These are phyloP conservation scores for Philonicus albiceps DNA, from an alignment of 2,888 invertebrate genomes.

Conservation along the genomic window DNA sequence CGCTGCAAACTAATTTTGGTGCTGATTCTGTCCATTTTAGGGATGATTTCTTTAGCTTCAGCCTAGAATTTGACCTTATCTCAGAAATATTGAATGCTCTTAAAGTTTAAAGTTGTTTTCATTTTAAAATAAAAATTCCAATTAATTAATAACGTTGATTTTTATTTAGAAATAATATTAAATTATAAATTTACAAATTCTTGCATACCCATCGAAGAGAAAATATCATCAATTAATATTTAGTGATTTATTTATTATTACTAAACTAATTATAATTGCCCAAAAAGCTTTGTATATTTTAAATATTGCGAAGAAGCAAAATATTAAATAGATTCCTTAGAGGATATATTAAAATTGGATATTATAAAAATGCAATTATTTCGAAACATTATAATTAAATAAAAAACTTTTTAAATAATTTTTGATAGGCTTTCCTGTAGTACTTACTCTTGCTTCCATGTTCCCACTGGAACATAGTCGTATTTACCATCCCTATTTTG, in stretches of 20 bases:
- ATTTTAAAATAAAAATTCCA: neutral
- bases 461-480: constrained; percentile 68
- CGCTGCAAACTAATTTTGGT: constrained; percentile 70
- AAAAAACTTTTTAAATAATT: neutral
- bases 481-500: constrained; percentile 66
- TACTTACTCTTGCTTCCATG: constrained; percentile 68
- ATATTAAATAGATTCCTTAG: too few species aligned
- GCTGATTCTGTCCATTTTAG: constrained; percentile 64
- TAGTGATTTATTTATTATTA: too few species aligned
- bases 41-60: constrained; percentile 63
- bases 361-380: too few species aligned
- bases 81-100: neutral
- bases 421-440: neutral
- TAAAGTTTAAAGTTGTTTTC: neutral
- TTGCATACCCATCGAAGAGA: too few species aligned
- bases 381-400: neutral
- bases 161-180: too few species aligned
- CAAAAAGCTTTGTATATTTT: too few species aligned
- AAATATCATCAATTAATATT: too few species aligned
- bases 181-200: too few species aligned
- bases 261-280: too few species aligned
- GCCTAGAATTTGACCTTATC: constrained; percentile 54
- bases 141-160: neutral
- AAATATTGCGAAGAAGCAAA: too few species aligned
- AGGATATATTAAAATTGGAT: too few species aligned